Evolutionary conservation across 1,140 invertebrate species (phyloP).

Genomic region (Megalopta genalis): DNA sequence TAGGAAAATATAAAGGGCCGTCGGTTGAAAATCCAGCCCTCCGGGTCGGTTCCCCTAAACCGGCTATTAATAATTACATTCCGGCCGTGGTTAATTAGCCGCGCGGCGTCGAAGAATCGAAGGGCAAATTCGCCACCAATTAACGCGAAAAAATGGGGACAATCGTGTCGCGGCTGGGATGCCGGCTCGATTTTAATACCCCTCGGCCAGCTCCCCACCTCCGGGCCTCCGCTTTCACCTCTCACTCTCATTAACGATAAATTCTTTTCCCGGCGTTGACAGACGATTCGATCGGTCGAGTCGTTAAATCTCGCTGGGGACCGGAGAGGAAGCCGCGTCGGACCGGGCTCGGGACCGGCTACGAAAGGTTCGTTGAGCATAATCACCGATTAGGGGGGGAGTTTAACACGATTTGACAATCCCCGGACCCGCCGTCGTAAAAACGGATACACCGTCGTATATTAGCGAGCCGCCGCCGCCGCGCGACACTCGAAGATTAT

Average conservation of each 20-base stretch:
- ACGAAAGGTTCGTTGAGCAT: slow-evolving; percentile 59
- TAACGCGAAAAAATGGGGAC: slow-evolving; percentile 24
- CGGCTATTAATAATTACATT: slow-evolving; percentile 28
- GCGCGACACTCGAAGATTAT: slow-evolving; percentile 47
- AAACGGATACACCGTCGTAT: slow-evolving; percentile 51
- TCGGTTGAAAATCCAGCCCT: not conserved
- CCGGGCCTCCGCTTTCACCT: no score
- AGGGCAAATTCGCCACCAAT: slow-evolving; percentile 28
- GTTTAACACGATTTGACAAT: slow-evolving; percentile 65
- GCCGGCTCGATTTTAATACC: slow-evolving; percentile 1
- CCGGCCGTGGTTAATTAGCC: slow-evolving; percentile 7
- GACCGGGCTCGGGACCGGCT: slow-evolving; percentile 30
- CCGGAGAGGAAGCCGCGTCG: not conserved
- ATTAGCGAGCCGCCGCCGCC: slow-evolving; percentile 40
- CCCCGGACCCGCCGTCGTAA: slow-evolving; percentile 49
- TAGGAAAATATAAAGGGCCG: not conserved
- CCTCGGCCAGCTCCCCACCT: not conserved
- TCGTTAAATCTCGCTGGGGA: slow-evolving; percentile 45
- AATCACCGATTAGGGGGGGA: slow-evolving; percentile 55
- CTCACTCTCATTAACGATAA: slow-evolving; percentile 34
- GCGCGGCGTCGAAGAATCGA: slow-evolving; percentile 8
- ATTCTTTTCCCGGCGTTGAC: slow-evolving; percentile 45
- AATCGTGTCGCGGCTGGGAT: slow-evolving; percentile 8
- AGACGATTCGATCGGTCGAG: slow-evolving; percentile 39
- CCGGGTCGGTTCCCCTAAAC: no score